phyloP scores from a whole-genome alignment of 2,113 vertebrate genomes.

The western clawed frog (Xenopus tropicalis) region DNA sequence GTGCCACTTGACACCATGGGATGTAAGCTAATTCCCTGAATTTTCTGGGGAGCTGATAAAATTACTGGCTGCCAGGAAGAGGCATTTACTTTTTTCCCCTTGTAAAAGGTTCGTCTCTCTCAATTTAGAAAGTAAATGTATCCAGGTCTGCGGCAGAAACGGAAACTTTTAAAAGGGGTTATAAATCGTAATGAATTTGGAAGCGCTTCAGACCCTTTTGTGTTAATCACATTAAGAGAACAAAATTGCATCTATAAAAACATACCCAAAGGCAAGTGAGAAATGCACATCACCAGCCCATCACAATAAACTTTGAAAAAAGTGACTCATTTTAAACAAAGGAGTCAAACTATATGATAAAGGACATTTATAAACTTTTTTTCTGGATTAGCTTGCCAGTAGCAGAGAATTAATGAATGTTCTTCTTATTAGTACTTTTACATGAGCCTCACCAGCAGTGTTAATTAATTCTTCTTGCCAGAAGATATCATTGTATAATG shows the following conservation, averaged over 20 bases:
- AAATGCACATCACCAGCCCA: slow-evolving; percentile 17
- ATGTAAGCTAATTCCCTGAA: too few species aligned
- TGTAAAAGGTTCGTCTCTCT: too few species aligned
- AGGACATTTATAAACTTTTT: slow-evolving; percentile 4
- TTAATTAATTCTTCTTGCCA: too few species aligned
- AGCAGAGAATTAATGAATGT: background rate
- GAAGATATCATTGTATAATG: too few species aligned
- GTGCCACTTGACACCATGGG: too few species aligned
- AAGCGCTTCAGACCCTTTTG: slow-evolving; percentile 29
- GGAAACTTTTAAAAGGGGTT: slow-evolving; percentile 25
- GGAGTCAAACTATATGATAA: slow-evolving; percentile 4
- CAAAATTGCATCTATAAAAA: slow-evolving; percentile 37
- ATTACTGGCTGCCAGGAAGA: too few species aligned
- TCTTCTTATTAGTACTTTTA: background rate
- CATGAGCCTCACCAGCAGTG: too few species aligned
- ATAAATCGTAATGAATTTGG: slow-evolving; percentile 32
- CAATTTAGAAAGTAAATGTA: slow-evolving; percentile 8
- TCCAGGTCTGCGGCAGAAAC: slow-evolving; percentile 14
- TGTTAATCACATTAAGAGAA: slow-evolving; percentile 44
- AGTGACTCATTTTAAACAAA: slow-evolving; percentile 7
- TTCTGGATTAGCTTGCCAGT: background rate
- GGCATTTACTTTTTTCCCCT: too few species aligned
- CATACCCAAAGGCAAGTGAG: slow-evolving; percentile 22
- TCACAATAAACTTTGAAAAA: slow-evolving; percentile 25
- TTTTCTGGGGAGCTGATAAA: too few species aligned